Base-by-base conservation (phyloP, 2,797 vertebrate genomes). In the Lycodopsis pacificus region DNA sequence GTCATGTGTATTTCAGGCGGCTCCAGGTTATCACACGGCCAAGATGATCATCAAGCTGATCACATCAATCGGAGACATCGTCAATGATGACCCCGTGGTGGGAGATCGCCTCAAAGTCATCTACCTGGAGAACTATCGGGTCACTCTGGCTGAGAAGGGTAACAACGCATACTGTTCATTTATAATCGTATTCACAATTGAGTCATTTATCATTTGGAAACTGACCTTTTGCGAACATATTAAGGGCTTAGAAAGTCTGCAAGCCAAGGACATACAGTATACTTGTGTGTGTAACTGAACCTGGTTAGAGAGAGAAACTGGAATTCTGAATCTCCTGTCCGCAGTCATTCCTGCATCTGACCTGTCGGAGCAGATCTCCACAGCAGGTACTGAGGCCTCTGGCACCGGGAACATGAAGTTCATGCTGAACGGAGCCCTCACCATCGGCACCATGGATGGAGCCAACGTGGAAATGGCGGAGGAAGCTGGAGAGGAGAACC, bases 371-470 rank as follows among this genome's bases (percentile, higher is more conserved):
- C 97, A 98, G 93, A 98, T 98, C 89, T 98, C 97, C 80, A 98
- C 97, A 0, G 97, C 97, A 0, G 97, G 97, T 65, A 98, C 97
- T 0, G 97, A 98, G 93, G 97, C 97, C 42, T 98, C 97, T 0
- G 97, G 97, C 72, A 98, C 97, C 0, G 97, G 97, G 30, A 97
- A 98, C 94, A 97, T 98, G 97, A 98, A 98, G 90, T 98, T 97
- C 90, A 98, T 98, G 97, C 90, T 98, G 79, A 97, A 97, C 0
- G 97, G 97, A 0, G 96, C 97, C 0, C 95, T 98, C 81, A 98
- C 97, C 79, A 97, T 98, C 0, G 97, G 97, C 77, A 98, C 97
- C 84, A 97, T 97, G 97, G 97, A 97, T 0, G 97, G 97, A 0
- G 97, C 97, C 86, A 98, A 98, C 0, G 97, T 98, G 80, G 97